These are phyloP conservation scores for Myotis daubentonii DNA, from an alignment of 2,797 vertebrate species.

Conservation along the genomic window DNA sequence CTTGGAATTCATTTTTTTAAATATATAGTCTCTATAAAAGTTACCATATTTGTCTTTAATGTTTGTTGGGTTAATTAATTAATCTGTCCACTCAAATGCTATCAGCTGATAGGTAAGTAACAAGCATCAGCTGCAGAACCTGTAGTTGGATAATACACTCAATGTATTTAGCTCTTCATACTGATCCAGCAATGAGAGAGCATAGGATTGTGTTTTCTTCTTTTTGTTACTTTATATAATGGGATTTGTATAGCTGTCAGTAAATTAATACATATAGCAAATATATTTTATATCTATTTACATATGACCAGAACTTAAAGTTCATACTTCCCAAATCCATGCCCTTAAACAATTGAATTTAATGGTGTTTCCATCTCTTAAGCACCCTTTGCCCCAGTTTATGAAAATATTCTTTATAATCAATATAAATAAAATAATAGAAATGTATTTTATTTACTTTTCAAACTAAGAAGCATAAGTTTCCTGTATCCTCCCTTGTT, in stretches of 20 bases:
- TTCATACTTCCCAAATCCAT: neutral
- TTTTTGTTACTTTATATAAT: conserved; percentile 19
- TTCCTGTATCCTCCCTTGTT: neutral
- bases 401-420: conserved; percentile 12
- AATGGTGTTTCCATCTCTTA: neutral
- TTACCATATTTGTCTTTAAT: neutral
- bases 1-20: conserved; percentile 48
- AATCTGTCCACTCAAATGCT: conserved; percentile 33
- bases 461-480: conserved; percentile 23
- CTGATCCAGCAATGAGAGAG: neutral
- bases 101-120: conserved; percentile 24
- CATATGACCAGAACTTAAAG: neutral
- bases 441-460: conserved; percentile 36
- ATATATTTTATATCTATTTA: conserved; percentile 20
- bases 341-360: neutral
- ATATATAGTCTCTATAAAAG: neutral
- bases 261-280: neutral
- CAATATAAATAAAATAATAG: conserved; percentile 2
- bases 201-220: neutral
- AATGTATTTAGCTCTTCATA: neutral
- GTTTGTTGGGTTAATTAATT: conserved; percentile 31
- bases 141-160: neutral
- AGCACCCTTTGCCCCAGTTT: neutral
- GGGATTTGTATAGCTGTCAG: neutral
- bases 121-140: conserved; percentile 15